Evolutionary conservation across 2,888 invertebrate genomes (phyloP).

Genomic region (Parthenolecanium corni): DNA sequence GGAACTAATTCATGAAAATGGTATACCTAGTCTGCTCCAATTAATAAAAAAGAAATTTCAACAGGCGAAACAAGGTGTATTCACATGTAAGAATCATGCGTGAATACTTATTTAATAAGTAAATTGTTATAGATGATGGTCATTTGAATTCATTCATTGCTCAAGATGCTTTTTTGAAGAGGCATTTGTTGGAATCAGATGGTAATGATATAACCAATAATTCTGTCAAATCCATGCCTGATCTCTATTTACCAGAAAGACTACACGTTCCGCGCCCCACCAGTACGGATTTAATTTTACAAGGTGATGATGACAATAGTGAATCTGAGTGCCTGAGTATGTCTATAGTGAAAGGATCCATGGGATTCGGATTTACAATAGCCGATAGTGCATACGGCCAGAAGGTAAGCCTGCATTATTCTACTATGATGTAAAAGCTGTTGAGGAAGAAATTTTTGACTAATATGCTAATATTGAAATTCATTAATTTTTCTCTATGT

Average conservation of each 20-base stretch:
- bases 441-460: too few relatives aligned
- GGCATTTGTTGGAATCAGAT: slow-evolving; percentile 32
- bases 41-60: too few relatives aligned
- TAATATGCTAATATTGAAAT: too few relatives aligned
- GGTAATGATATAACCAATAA: slow-evolving; percentile 39
- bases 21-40: too few relatives aligned
- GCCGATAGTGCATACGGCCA: slow-evolving; percentile 94
- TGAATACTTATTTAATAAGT: too few relatives aligned
- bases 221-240: slow-evolving; percentile 47
- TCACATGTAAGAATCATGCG: too few relatives aligned
- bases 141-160: slow-evolving; percentile 36
- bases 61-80: too few relatives aligned
- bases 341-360: slow-evolving; percentile 65
- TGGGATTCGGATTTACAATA: slow-evolving; percentile 97
- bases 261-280: slow-evolving; percentile 41
- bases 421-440: not conserved
- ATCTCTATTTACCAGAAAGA: slow-evolving; percentile 44
- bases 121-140: slow-evolving; percentile 3
- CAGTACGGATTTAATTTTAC: slow-evolving; percentile 41
- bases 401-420: slow-evolving; percentile 44
- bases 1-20: too few relatives aligned
- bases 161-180: slow-evolving; percentile 38
- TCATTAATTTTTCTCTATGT: not conserved
- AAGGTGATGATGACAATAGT: slow-evolving; percentile 36
- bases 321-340: slow-evolving; percentile 52